Conservation (phyloP, 2,888 invertebrate genomes). For the Hemicrepidius hirtus region DNA sequence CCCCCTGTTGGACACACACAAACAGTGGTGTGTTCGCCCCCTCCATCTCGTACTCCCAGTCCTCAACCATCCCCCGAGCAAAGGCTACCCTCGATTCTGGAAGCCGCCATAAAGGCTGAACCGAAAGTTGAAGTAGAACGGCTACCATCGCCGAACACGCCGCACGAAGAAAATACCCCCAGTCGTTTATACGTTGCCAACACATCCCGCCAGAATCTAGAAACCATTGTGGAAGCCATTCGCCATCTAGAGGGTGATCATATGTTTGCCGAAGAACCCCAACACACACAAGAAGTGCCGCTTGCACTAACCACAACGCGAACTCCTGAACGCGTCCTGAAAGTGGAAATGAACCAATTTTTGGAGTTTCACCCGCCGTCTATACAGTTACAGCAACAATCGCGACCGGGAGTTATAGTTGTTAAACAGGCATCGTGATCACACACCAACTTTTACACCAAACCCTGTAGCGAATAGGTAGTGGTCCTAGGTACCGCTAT, state of each 20-base stretch:
- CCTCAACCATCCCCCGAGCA: conserved; percentile 69
- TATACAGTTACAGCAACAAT: conserved; percentile 76
- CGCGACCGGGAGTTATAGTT: conserved; percentile 93
- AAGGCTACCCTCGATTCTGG: conserved; percentile 82
- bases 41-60: conserved; percentile 71
- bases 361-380: conserved; percentile 75
- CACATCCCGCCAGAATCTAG: conserved; percentile 94
- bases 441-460: conserved; percentile 71
- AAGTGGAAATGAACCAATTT: conserved; percentile 78
- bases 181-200: conserved; percentile 77
- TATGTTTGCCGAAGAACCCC: conserved; percentile 86
- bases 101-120: conserved; percentile 91
- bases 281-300: conserved; percentile 73
- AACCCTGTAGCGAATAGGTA: conserved; percentile 57
- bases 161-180: conserved; percentile 71
- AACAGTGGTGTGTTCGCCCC: conserved; percentile 78
- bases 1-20: conserved; percentile 79
- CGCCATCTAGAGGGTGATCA: conserved; percentile 98
- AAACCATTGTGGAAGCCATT: conserved; percentile 99
- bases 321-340: conserved; percentile 69
- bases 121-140: conserved; percentile 87
- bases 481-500: conserved; percentile 42
- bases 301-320: conserved; percentile 75
- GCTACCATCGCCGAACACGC: conserved; percentile 76
- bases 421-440: conserved; percentile 89